phyloP scores from a whole-genome alignment of 2,113 vertebrate genomes.

The Phocoena sinus region DNA sequence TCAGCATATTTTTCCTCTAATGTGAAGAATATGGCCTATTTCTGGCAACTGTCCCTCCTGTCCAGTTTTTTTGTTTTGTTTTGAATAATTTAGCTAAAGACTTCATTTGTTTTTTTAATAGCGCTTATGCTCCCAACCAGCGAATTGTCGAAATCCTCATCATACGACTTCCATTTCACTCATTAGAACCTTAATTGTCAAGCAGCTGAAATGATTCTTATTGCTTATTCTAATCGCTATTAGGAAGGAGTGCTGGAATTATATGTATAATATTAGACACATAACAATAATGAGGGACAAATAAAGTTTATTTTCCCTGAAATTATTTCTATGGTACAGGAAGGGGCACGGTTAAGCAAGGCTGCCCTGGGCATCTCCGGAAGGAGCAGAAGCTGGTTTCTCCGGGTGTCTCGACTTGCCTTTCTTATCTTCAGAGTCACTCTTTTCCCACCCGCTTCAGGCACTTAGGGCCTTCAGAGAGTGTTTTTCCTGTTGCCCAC shows the following conservation, averaged over 20 bases:
- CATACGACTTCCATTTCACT: neutral
- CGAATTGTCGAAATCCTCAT: slow-evolving; percentile 49
- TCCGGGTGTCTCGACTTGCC: no score
- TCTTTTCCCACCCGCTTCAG: neutral
- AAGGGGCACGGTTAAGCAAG: neutral
- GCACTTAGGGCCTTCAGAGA: accelerated
- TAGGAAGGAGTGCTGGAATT: slow-evolving; percentile 8
- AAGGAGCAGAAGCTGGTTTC: neutral
- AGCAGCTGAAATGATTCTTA: slow-evolving; percentile 32
- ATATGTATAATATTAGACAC: slow-evolving; percentile 34
- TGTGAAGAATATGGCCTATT: slow-evolving; percentile 5
- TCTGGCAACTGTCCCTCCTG: slow-evolving; percentile 22
- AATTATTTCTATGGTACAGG: neutral
- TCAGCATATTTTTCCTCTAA: neutral
- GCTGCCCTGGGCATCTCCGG: neutral
- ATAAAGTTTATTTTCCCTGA: slow-evolving; percentile 26
- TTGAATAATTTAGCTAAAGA: slow-evolving; percentile 58
- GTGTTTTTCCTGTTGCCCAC: accelerated
- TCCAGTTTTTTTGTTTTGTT: slow-evolving; percentile 19
- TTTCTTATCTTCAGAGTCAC: neutral
- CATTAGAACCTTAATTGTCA: slow-evolving; percentile 51
- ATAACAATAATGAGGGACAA: slow-evolving; percentile 44
- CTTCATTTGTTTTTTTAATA: slow-evolving; percentile 22
- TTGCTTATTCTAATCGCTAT: slow-evolving; percentile 53
- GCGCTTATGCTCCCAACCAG: slow-evolving; percentile 32